Conservation (phyloP, 64 coral and sea anemone genomes). For the Pocillopora damicornis region DNA sequence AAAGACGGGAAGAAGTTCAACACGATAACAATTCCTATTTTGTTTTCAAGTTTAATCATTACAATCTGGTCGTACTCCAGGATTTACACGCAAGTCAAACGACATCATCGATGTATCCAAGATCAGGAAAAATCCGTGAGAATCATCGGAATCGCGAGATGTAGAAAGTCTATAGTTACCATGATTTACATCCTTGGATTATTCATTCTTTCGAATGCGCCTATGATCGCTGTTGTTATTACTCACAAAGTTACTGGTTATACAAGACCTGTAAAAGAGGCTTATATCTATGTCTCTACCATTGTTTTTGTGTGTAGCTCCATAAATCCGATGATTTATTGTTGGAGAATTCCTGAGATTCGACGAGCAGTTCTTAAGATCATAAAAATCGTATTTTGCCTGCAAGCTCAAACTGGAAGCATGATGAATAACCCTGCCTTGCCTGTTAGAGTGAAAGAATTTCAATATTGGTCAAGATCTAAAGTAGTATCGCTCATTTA, state of each 20-base stretch:
- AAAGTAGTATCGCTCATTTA: too few species aligned
- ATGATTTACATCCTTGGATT: slow-evolving; percentile 67
- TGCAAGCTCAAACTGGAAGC: background rate
- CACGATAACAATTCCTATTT: background rate
- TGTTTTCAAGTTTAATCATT: slow-evolving; percentile 23
- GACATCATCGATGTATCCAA: background rate
- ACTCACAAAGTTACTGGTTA: slow-evolving; percentile 40
- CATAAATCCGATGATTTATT: slow-evolving; percentile 38
- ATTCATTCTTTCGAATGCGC: slow-evolving; percentile 58
- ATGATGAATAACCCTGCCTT: background rate
- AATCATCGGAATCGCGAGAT: slow-evolving; percentile 24
- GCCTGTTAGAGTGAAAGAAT: too few species aligned
- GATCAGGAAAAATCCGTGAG: background rate
- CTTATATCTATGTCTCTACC: slow-evolving; percentile 56
- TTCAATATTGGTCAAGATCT: too few species aligned
- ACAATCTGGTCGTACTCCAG: slow-evolving; percentile 10
- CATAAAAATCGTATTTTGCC: background rate
- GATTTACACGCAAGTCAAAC: slow-evolving; percentile 11
- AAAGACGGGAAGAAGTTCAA: slow-evolving; percentile 7
- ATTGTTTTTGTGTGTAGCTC: slow-evolving; percentile 55
- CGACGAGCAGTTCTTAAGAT: slow-evolving; percentile 1
- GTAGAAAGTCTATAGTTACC: slow-evolving; percentile 55
- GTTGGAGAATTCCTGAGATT: slow-evolving; percentile 39
- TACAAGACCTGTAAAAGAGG: slow-evolving; percentile 35
- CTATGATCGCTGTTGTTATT: slow-evolving; percentile 23